Evolutionary conservation across 2,888 invertebrate species (phyloP), one percentile per base, ranked within the genome.

Genomic region (Drosophila suboccidentalis): DNA sequence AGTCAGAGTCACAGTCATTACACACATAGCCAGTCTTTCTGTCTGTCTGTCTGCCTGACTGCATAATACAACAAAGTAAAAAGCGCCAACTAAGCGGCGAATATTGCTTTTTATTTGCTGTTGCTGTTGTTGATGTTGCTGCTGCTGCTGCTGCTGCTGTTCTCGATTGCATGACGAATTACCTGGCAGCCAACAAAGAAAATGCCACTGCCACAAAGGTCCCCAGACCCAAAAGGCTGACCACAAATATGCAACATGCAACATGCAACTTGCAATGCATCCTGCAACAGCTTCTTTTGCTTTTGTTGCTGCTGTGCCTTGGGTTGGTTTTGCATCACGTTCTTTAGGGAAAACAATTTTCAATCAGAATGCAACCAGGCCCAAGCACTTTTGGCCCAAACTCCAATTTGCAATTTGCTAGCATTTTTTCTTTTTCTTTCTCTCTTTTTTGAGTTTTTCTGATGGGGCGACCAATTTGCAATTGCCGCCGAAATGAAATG

Each of bases 261-360:
- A n/a, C 51, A 38, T 22, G 58, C 13, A n/a, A 8, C 44, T 15
- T 53, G 32, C 49, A 32, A 6, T 44, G 59, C 59, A 36, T 47
- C 49, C 39, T 41, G 62, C 54, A 51, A 41, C 58, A 63, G 47
- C 46, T 62, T 44, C 44, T 44, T 22, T 22, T 32, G 39, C 44
- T 61, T 36, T 4, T 51, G 5, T 11, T 32, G 49, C 17, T 17
- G 32, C 17, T 34, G 55, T 43, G 43, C 19, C 17, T 69, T 71
- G 44, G 36, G 13, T 39, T 26, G 11, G 34, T 61, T 74, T 81
- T 75, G 71, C 73, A 61, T 58, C 79, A 75, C 71, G 87, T 86
- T 86, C 85, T 86, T 83, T 66, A 71, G 88, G 85, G 85, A 88
- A 85, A 85, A 77, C 85, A 87, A 84, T 86, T 85, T 86, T 74